phyloP scores from a whole-genome alignment of 2,888 invertebrate genomes.

The Apodemia zela region DNA sequence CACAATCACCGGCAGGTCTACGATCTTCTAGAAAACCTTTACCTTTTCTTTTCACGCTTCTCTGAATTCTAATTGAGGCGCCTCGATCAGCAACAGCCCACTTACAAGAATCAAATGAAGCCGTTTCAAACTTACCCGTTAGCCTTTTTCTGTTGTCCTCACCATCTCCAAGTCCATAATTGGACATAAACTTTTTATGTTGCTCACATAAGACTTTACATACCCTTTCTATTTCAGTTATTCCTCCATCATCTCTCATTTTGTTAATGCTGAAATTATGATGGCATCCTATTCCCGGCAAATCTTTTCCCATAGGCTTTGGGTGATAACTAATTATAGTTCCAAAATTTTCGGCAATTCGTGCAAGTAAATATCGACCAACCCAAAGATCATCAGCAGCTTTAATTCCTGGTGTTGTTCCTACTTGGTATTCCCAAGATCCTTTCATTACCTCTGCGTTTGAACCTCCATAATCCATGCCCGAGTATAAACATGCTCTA shows the following conservation, averaged over 20 bases:
- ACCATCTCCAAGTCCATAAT: constrained; percentile 92
- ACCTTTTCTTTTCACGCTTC: constrained; percentile 90
- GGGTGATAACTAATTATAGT: constrained; percentile 84
- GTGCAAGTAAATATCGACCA: constrained; percentile 88
- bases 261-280: constrained; percentile 92
- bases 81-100: constrained; percentile 94
- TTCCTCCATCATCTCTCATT: constrained; percentile 90
- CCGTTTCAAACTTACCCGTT: constrained; percentile 96
- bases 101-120: constrained; percentile 93
- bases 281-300: constrained; percentile 92
- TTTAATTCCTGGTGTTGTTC: constrained; percentile 92
- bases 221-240: constrained; percentile 89
- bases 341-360: constrained; percentile 93
- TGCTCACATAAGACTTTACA: constrained; percentile 84
- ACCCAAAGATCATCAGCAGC: constrained; percentile 94
- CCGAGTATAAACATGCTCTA: constrained; percentile 92
- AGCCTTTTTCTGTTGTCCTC: constrained; percentile 96
- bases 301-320: constrained; percentile 90
- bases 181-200: constrained; percentile 87
- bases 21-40: constrained; percentile 97
- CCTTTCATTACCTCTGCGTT: constrained; percentile 99
- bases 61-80: constrained; percentile 95
- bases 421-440: constrained; percentile 95
- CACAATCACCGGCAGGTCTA: constrained; percentile 94
- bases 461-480: constrained; percentile 93